Evolutionary conservation across 2,797 vertebrate species (phyloP), one percentile per base, ranked within the genome.

Genomic region (Numenius phaeopus): DNA sequence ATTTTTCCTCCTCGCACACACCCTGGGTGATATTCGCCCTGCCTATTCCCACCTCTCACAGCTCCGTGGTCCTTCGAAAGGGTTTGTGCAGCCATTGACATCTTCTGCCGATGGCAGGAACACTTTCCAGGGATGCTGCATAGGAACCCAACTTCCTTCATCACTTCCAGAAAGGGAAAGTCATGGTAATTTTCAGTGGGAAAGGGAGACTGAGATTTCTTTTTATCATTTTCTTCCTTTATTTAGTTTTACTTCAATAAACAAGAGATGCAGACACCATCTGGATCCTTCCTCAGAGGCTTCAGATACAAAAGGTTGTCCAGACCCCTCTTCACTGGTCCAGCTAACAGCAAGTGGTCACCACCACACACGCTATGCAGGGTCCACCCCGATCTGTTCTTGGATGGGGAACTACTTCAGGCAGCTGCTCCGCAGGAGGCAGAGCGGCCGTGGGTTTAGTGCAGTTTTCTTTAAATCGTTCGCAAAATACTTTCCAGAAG

Each of bases 21-120:
- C 12, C 30, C 20, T 37, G 57, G 55, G 17, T 30, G 40, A 29
- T 64, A 49, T 9, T 54, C 6, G 2, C 7, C 52, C 47, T n/a
- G 82, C 55, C 42, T 12, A 0, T 23, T 27, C 2, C 0, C 22
- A 23, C 70, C 29, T 66, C 83, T 46, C 64, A 1, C 57, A 15
- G 70, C 75, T 73, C 66, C 14, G 1, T 7, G 22, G 4, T 15
- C 29, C 22, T 54, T 24, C 55, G 6, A 5, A 64, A 54, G 61
- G 62, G 23, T 7, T 67, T 47, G 54, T 55, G 19, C 24, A 9
- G 32, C 62, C 40, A 3, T 2, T 6, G 70, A 61, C 39, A 29
- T 22, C n/a, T 58, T 46, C 54, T 73, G 73, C 66, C 1, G 0
- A 5, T 0, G 16, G 24, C 29, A 66, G 64, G 42, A 73, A 34